Percentiles rank a stretch among this genome's conserved stretches.
phyloP scores from a whole-genome alignment of 2,888 invertebrate genomes.

The Apotomis capreana region DNA sequence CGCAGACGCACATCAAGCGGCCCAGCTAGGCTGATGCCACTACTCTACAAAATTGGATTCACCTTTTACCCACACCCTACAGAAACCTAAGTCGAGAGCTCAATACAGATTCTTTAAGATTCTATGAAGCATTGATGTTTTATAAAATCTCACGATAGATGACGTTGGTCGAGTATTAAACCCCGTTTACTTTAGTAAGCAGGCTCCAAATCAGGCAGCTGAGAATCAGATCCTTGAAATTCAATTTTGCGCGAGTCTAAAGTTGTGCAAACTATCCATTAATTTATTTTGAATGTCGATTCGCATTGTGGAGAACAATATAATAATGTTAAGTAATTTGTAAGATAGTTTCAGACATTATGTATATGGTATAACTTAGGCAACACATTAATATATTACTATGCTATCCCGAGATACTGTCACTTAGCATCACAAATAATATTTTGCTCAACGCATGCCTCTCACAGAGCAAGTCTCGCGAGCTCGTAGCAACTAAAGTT shows the following conservation, averaged over 20 bases:
- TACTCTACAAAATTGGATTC: slow-evolving; percentile 49
- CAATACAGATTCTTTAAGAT: not conserved
- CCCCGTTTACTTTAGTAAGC: not conserved
- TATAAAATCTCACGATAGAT: too few relatives aligned
- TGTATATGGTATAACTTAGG: slow-evolving; percentile 61
- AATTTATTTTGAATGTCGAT: slow-evolving; percentile 74
- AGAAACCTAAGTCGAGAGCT: not conserved
- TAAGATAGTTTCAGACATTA: slow-evolving; percentile 76
- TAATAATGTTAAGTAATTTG: slow-evolving; percentile 80
- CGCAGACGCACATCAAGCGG: slow-evolving; percentile 73
- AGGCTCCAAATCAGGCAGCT: slow-evolving; percentile 28
- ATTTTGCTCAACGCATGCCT: slow-evolving; percentile 49
- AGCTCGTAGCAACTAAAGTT: slow-evolving; percentile 28
- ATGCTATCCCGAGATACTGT: slow-evolving; percentile 53
- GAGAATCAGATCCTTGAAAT: slow-evolving; percentile 42
- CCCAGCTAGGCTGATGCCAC: slow-evolving; percentile 67
- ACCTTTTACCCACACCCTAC: not conserved
- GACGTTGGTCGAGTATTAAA: not conserved
- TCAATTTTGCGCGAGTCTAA: slow-evolving; percentile 56
- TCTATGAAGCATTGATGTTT: too few relatives aligned
- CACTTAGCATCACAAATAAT: slow-evolving; percentile 66
- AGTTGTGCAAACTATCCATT: slow-evolving; percentile 74
- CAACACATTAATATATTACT: slow-evolving; percentile 65
- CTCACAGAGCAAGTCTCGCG: slow-evolving; percentile 11
- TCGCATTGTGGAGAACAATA: slow-evolving; percentile 61